Conservation (phyloP, 2,888 invertebrate genomes). For the Omphaloscelis lunosa region DNA sequence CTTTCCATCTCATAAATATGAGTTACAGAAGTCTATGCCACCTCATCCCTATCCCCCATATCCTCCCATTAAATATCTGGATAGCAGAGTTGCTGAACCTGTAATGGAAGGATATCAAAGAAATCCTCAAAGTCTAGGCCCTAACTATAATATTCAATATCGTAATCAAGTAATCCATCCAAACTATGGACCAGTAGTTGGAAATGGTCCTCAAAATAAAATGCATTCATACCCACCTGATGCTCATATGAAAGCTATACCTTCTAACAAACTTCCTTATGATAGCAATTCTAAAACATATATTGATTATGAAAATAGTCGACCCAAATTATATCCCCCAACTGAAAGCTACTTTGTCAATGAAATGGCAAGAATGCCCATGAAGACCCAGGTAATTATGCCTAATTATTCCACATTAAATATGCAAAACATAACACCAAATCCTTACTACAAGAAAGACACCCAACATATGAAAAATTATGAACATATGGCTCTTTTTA, state of each 20-base stretch:
- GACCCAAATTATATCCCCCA: conserved; percentile 78
- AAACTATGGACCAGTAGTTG: conserved; percentile 79
- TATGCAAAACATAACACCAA: conserved; percentile 78
- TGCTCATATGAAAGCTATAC: conserved; percentile 73
- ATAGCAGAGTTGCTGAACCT: conserved; percentile 81
- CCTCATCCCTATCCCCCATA: conserved; percentile 82
- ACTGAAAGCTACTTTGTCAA: conserved; percentile 81
- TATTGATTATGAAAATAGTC: conserved; percentile 81
- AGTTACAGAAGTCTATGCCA: conserved; percentile 81
- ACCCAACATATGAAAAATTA: conserved; percentile 77
- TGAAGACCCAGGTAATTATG: conserved; percentile 80
- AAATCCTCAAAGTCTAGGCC: conserved; percentile 73
- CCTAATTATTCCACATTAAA: conserved; percentile 80
- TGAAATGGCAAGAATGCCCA: conserved; percentile 78
- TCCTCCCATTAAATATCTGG: conserved; percentile 84
- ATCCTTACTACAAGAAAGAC: conserved; percentile 84
- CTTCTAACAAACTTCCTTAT: conserved; percentile 82
- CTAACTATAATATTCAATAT: conserved; percentile 78
- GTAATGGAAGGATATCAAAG: conserved; percentile 84
- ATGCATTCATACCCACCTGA: conserved; percentile 81
- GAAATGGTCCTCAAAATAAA: conserved; percentile 82
- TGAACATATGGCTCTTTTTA: conserved; percentile 81
- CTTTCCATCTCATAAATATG: conserved; percentile 83
- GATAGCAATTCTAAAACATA: conserved; percentile 81
- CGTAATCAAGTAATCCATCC: conserved; percentile 83